Percentiles rank a stretch among this genome's conserved stretches.
Evolutionary conservation across 2,888 invertebrate species (phyloP).

Genomic region (Phorcus lineatus): DNA sequence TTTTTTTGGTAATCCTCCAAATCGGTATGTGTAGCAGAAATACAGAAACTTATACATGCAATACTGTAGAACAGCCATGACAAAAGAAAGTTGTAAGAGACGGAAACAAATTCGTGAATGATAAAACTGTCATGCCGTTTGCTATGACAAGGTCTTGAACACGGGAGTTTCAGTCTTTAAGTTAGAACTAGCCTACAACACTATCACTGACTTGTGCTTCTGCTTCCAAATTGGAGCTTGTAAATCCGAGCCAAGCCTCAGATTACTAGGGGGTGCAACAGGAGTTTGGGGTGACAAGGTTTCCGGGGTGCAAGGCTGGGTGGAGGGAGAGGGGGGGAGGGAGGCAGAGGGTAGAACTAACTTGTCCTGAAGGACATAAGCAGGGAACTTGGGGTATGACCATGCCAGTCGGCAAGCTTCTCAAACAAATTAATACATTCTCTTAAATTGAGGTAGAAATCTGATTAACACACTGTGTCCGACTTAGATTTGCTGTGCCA

Average conservation of each 20-base stretch:
- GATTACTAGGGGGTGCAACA: not conserved
- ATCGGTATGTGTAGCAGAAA: slow-evolving; percentile 27
- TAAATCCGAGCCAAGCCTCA: slow-evolving; percentile 1
- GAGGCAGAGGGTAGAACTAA: too few species aligned
- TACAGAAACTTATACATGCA: slow-evolving; percentile 41
- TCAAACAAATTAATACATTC: not conserved
- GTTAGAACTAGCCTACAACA: not conserved
- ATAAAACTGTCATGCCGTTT: too few species aligned
- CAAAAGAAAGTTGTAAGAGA: slow-evolving; percentile 21
- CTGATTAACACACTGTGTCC: not conserved
- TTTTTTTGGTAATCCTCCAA: slow-evolving; percentile 30
- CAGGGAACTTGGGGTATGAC: not conserved
- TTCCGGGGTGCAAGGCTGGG: not conserved
- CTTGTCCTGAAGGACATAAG: too few species aligned
- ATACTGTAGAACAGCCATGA: slow-evolving; percentile 33
- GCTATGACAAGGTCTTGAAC: not conserved
- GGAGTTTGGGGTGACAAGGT: not conserved
- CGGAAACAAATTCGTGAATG: not conserved
- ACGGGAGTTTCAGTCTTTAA: not conserved
- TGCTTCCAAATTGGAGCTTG: too few species aligned
- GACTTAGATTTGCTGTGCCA: not conserved
- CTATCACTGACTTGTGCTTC: not conserved
- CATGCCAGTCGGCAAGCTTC: not conserved
- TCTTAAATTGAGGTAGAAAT: not conserved
- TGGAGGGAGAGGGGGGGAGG: not conserved